A percentile compares a stretch with the other conserved stretches of the same genome.
Evolutionary conservation across 2,113 vertebrate species (phyloP).

Genomic region (Bujurquina vittata): DNA sequence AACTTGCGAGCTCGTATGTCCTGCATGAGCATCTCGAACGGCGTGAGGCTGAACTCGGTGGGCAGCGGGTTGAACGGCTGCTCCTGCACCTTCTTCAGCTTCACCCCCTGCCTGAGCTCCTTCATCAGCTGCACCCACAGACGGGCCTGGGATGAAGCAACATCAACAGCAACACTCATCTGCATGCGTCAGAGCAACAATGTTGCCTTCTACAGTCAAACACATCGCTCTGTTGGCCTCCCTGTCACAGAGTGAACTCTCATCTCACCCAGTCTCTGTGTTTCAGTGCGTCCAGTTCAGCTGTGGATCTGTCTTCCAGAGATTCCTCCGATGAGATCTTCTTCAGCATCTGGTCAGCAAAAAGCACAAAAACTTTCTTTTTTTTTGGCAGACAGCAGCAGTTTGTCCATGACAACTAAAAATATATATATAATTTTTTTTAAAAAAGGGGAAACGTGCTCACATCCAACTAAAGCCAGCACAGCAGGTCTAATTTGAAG

Average conservation of each 20-base stretch:
- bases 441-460: not conserved
- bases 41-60: conserved; percentile 94
- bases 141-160: conserved; percentile 81
- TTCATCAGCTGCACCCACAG: conserved; percentile 98
- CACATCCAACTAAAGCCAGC: not conserved
- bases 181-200: conserved; percentile 3
- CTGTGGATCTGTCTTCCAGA: conserved; percentile 71
- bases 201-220: not conserved
- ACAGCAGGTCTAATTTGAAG: not conserved
- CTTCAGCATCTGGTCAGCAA: conserved; percentile 86
- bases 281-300: conserved; percentile 87
- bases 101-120: conserved; percentile 93
- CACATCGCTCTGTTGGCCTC: conserved; percentile 11
- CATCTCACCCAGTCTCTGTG: conserved; percentile 91
- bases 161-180: conserved; percentile 11
- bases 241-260: not conserved
- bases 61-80: conserved; percentile 91
- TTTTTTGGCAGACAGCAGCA: not conserved
- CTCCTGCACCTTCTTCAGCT: conserved; percentile 95
- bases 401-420: not conserved
- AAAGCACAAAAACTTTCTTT: not conserved
- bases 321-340: conserved; percentile 86
- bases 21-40: conserved; percentile 99
- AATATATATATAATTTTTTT: too few species aligned
- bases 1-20: conserved; percentile 93